Base-by-base conservation (phyloP, 1,140 invertebrate species). In the Branchinecta lynchi region DNA sequence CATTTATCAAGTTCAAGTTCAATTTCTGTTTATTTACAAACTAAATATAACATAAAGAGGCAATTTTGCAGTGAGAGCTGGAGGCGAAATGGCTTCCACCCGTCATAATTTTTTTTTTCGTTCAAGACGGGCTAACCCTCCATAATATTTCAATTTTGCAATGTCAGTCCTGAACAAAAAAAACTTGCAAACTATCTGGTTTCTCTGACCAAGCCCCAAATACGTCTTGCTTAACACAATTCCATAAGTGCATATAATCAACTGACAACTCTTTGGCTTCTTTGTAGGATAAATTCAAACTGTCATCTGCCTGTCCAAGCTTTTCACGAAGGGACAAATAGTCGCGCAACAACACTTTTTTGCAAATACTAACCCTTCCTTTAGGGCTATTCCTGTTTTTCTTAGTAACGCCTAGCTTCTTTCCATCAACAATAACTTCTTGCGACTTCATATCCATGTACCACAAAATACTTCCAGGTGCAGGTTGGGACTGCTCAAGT, bases 371-470 rank as follows among this genome's bases (percentile, higher is more conserved):
- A 71, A 90, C 76, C 70, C 78, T 79, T 70, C 76, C 80, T 65
- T 77, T 79, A 44, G 81, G 77, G 73, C 78, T 83, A 68, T 81
- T 74, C 15, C 79, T 70, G 69, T 82, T 84, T 75, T 88, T 92
- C 74, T 88, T 90, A 3, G 89, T 92, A 12, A 85, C 79, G 5
- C 92, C 92, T 78, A 90, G 86, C 72, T 86, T 88, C 74, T 82
- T 84, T 44, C 92, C 92, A 76, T 88, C 84, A 0, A 92, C 87
- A 66, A 84, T 82, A 15, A 93, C 84, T 80, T 94, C 89, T 44
- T 71, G 68, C 20, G 66, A 68, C 21, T 67, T 65, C 10, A 44
- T 60, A 32, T 71, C 70, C 66, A 73, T 70, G 70, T 69, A 72
- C 74, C 75, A 77, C 45, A 76, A 72, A 17, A 80, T 75, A 45